Percentiles rank a stretch among this genome's conserved stretches.
These are phyloP conservation scores for Zygogramma bicolorata DNA, from an alignment of 2,888 invertebrate genomes.

Conservation along the genomic window DNA sequence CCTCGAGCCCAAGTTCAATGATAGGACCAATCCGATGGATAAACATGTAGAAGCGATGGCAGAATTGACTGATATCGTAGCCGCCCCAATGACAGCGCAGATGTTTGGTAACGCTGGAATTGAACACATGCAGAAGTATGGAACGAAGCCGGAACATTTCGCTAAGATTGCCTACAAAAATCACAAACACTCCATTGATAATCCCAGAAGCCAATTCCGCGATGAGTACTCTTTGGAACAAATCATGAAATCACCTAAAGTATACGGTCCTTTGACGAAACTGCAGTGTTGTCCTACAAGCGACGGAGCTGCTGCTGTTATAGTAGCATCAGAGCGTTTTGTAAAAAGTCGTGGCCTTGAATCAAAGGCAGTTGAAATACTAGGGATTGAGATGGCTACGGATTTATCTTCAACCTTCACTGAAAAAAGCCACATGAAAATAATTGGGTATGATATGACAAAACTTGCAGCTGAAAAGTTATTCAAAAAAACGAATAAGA, in stretches of 20 bases:
- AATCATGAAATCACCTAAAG: constrained; percentile 86
- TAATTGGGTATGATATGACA: constrained; percentile 95
- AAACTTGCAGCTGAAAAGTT: constrained; percentile 82
- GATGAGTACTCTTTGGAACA: constrained; percentile 92
- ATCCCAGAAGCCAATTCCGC: constrained; percentile 96
- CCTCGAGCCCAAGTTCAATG: constrained; percentile 77
- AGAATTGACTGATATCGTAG: constrained; percentile 83
- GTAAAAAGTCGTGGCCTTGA: constrained; percentile 86
- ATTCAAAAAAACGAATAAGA: constrained; percentile 80
- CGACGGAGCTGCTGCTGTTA: constrained; percentile 96
- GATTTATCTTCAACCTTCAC: constrained; percentile 89
- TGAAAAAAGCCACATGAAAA: constrained; percentile 83
- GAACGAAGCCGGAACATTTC: constrained; percentile 91
- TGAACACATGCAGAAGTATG: constrained; percentile 97
- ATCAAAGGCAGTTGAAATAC: constrained; percentile 91
- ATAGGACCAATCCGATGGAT: constrained; percentile 91
- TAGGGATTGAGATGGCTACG: constrained; percentile 97
- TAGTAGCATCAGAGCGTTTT: constrained; percentile 92
- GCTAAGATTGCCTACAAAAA: constrained; percentile 99
- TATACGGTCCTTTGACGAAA: constrained; percentile 94
- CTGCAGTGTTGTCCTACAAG: constrained; percentile 98
- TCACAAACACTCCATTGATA: constrained; percentile 95
- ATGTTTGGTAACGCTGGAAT: constrained; percentile 96
- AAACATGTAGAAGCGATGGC: constrained; percentile 89
- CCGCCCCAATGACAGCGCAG: constrained; percentile 91